A percentile compares a stretch with the other conserved stretches of the same genome.
Evolutionary conservation across 2,113 vertebrate genomes (phyloP).

Genomic region (Xyrauchen texanus): DNA sequence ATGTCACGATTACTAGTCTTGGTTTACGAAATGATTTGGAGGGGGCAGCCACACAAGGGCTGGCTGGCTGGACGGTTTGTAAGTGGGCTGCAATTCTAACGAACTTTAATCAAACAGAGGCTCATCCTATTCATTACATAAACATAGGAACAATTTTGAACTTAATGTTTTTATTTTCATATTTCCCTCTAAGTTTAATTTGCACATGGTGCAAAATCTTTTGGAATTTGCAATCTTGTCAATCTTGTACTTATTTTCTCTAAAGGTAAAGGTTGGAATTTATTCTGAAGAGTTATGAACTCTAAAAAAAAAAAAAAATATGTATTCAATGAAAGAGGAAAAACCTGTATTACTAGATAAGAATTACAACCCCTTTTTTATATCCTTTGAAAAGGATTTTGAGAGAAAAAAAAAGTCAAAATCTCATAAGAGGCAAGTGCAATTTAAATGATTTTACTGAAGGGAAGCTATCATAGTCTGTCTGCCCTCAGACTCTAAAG

Average conservation of each 20-base stretch:
- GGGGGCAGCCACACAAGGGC: constrained; percentile 66
- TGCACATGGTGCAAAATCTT: constrained; percentile 68
- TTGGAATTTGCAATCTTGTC: constrained; percentile 68
- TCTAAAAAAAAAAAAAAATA: constrained; percentile 54
- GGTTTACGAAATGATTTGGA: constrained; percentile 73
- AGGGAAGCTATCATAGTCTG: constrained; percentile 98
- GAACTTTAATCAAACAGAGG: constrained; percentile 59
- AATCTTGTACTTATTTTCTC: constrained; percentile 69
- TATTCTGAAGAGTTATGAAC: constrained; percentile 72
- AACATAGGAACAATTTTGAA: constrained; percentile 70
- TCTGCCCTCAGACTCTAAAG: constrained; percentile 99
- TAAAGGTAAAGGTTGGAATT: constrained; percentile 69
- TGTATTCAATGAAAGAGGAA: constrained; percentile 57
- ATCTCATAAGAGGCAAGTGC: constrained; percentile 97
- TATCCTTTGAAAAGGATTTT: constrained; percentile 74
- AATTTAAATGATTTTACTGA: constrained; percentile 93
- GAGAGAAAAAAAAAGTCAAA: constrained; percentile 63
- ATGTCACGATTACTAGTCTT: constrained; percentile 88
- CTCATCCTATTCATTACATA: constrained; percentile 71
- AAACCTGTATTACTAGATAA: constrained; percentile 66
- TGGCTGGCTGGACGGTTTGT: constrained; percentile 61
- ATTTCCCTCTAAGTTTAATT: constrained; percentile 69
- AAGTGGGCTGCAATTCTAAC: constrained; percentile 36
- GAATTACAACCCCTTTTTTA: constrained; percentile 69
- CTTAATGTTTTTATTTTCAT: constrained; percentile 72